Evolutionary conservation across 2,113 vertebrate genomes (phyloP).

Genomic region (Camelus bactrianus): DNA sequence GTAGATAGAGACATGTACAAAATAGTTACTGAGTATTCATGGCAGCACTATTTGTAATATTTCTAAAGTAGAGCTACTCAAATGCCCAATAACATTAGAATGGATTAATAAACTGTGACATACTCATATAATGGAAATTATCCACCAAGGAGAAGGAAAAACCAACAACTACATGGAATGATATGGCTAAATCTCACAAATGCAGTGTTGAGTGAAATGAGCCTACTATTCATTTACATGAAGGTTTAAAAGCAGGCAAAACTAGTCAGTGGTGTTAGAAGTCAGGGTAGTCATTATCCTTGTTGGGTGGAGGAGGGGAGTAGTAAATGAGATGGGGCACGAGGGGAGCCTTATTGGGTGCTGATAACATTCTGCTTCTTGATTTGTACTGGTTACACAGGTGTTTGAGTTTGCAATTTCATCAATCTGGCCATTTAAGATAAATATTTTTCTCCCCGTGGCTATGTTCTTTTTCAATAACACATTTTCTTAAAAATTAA

Average conservation of each 20-base stretch:
- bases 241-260: not conserved
- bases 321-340: not conserved
- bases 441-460: not conserved
- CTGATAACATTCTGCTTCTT: not conserved
- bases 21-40: not conserved
- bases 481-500: conserved; percentile 4
- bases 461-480: not conserved
- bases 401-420: not conserved
- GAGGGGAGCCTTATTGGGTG: not conserved
- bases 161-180: not conserved
- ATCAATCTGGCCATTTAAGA: not conserved
- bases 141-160: not conserved
- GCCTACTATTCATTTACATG: not conserved
- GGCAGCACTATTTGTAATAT: not conserved
- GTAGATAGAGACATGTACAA: not conserved
- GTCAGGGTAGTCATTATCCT: not conserved
- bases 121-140: not conserved
- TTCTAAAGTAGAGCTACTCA: not conserved
- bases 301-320: not conserved
- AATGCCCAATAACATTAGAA: not conserved
- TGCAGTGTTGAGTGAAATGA: not conserved
- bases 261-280: not conserved
- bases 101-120: not conserved
- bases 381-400: not conserved
- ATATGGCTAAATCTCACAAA: not conserved